phyloP scores from a whole-genome alignment of 30 jellyfish, hydroid and myxozoan species.

The Clytia hemisphaerica region DNA sequence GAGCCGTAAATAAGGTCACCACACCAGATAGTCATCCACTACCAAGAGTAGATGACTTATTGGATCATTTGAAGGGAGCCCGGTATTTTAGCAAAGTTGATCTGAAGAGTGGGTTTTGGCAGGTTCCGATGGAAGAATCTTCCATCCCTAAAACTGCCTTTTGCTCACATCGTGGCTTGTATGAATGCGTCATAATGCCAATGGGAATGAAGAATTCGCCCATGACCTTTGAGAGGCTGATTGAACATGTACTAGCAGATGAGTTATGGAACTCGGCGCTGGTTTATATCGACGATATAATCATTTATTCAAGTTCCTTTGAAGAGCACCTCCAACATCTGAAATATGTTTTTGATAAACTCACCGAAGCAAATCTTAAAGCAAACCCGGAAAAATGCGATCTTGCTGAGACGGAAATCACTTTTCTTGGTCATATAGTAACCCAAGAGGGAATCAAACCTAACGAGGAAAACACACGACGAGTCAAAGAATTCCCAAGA shows the following conservation, averaged over 20 bases:
- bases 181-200: too few species aligned
- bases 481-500: slow-evolving; percentile 18
- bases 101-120: slow-evolving; percentile 53
- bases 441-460: too few species aligned
- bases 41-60: slow-evolving; percentile 45
- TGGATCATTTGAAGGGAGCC: slow-evolving; percentile 37
- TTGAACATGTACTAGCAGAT: slow-evolving; percentile 38
- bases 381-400: too few species aligned
- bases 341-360: slow-evolving; percentile 17
- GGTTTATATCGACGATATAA: slow-evolving; percentile 36
- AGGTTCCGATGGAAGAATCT: slow-evolving; percentile 27
- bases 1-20: too few species aligned
- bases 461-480: too few species aligned
- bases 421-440: too few species aligned
- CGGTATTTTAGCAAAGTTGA: slow-evolving; percentile 38
- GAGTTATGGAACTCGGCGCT: slow-evolving; percentile 40
- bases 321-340: slow-evolving; percentile 29
- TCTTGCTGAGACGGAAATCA: too few species aligned
- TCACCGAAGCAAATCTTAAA: too few species aligned
- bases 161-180: slow-evolving; percentile 4
- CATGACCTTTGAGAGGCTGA: slow-evolving; percentile 41
- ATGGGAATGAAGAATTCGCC: too few species aligned
- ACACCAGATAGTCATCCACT: slow-evolving; percentile 32
- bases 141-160: slow-evolving; percentile 40
- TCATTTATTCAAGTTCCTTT: slow-evolving; percentile 30